A percentile compares a stretch with the other conserved stretches of the same genome.
These are phyloP conservation scores for Andrena trimmerana DNA, from an alignment of 2,888 invertebrate species.

Conservation along the genomic window DNA sequence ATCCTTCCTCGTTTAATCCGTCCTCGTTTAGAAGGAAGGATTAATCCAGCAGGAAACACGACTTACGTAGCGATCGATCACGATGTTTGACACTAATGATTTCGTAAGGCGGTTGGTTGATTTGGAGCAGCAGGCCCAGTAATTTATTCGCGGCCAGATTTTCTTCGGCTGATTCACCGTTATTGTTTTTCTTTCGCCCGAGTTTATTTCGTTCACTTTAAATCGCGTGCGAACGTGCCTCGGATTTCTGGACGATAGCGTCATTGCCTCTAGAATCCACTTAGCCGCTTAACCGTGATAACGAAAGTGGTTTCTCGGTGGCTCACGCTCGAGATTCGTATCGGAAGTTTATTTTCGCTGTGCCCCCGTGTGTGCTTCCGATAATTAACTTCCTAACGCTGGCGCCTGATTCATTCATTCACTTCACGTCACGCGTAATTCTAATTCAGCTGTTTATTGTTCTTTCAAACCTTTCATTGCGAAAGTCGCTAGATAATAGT, in stretches of 20 bases:
- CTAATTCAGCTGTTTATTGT: background rate
- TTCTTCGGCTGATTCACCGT: background rate
- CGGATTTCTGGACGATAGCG: slow-evolving; percentile 40
- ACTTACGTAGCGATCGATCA: background rate
- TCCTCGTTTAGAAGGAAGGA: too few species aligned
- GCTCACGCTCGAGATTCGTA: slow-evolving; percentile 7
- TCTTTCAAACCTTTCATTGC: background rate
- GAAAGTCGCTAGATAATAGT: background rate
- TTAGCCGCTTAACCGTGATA: slow-evolving; percentile 45
- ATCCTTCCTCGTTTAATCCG: too few species aligned
- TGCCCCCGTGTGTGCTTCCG: background rate
- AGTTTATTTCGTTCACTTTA: slow-evolving; percentile 17
- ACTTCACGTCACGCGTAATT: background rate
- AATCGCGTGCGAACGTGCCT: slow-evolving; percentile 18
- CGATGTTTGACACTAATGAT: background rate
- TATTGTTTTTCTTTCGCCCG: background rate
- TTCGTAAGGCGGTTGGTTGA: background rate
- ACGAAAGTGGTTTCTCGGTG: slow-evolving; percentile 34
- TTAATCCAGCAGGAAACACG: background rate
- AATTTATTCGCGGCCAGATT: too few species aligned
- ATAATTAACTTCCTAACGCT: slow-evolving; percentile 23
- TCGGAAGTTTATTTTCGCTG: slow-evolving; percentile 43
- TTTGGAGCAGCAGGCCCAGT: background rate
- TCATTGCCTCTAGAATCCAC: slow-evolving; percentile 43
- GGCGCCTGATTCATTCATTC: slow-evolving; percentile 8